phyloP scores from a whole-genome alignment of 2,797 vertebrate genomes.

The Chrosomus eos region DNA sequence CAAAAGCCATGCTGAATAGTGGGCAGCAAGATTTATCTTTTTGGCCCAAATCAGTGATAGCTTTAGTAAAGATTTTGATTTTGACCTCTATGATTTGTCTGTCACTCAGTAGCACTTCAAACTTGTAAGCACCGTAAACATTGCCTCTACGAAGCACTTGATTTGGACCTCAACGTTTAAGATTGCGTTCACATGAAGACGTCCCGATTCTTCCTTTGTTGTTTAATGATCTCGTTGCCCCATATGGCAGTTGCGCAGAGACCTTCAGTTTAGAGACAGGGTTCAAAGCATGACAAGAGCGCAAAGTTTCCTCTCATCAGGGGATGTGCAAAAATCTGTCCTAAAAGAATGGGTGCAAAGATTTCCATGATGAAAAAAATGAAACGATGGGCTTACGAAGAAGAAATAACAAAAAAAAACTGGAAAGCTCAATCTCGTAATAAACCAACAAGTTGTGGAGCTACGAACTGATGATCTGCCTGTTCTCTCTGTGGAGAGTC shows the following conservation, averaged over 20 bases:
- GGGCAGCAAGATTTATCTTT: slow-evolving; percentile 27
- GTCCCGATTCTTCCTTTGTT: slow-evolving; percentile 27
- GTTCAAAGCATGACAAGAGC: slow-evolving; percentile 63
- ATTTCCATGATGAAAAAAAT: slow-evolving; percentile 54
- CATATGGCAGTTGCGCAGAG: slow-evolving; percentile 20
- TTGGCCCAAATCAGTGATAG: slow-evolving; percentile 25
- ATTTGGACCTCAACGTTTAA: slow-evolving; percentile 53
- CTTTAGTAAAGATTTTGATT: slow-evolving; percentile 41
- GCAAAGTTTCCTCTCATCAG: slow-evolving; percentile 69
- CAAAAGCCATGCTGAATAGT: slow-evolving; percentile 46
- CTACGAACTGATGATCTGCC: slow-evolving; percentile 57
- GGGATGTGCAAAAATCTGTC: slow-evolving; percentile 76
- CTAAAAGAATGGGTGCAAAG: slow-evolving; percentile 57
- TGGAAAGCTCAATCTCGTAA: slow-evolving; percentile 68
- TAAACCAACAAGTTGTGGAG: slow-evolving; percentile 59
- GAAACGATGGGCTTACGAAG: slow-evolving; percentile 47
- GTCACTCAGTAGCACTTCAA: slow-evolving; percentile 59
- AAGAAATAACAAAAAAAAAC: slow-evolving; percentile 53
- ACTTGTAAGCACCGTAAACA: slow-evolving; percentile 59
- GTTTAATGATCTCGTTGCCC: slow-evolving; percentile 33
- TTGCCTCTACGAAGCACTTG: slow-evolving; percentile 58
- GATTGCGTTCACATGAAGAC: slow-evolving; percentile 15
- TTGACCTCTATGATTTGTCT: slow-evolving; percentile 26
- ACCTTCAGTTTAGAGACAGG: slow-evolving; percentile 37
- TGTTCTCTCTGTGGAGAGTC: slow-evolving; percentile 53